phyloP scores from a whole-genome alignment of 2,888 invertebrate genomes.

The Rotaria sp. region DNA sequence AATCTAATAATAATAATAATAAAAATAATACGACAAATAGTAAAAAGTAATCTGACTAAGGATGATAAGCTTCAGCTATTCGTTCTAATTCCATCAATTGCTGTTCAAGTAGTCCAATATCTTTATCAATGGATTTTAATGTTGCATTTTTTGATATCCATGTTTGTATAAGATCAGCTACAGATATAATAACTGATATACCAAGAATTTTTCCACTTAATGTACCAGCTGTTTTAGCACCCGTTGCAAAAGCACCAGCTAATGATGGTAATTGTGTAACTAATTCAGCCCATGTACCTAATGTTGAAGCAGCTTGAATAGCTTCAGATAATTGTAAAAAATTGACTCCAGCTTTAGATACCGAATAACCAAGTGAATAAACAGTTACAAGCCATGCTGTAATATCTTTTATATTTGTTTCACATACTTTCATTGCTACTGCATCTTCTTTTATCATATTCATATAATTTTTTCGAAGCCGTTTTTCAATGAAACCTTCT shows the following conservation, averaged over 20 bases:
- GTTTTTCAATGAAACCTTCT: background rate
- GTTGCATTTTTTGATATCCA: constrained; percentile 23
- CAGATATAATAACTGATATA: background rate
- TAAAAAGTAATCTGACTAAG: background rate
- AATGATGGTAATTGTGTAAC: constrained; percentile 22
- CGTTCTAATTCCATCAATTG: background rate
- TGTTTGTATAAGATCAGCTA: background rate
- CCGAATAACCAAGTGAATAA: constrained; percentile 18
- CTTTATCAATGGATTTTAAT: constrained; percentile 7
- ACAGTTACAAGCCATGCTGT: constrained; percentile 1
- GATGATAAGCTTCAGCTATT: constrained; percentile 15
- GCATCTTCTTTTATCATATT: constrained; percentile 1
- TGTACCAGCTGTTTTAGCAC: constrained; percentile 23
- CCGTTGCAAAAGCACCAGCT: background rate
- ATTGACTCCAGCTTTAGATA: background rate
- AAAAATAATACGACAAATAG: background rate
- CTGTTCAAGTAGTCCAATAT: background rate
- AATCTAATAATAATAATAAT: background rate
- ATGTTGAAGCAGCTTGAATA: constrained; percentile 1
- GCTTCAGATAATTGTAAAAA: background rate
- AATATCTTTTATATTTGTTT: constrained; percentile 25
- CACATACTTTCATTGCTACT: constrained; percentile 3
- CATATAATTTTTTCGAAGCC: background rate
- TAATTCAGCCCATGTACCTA: background rate
- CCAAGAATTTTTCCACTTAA: background rate